These are phyloP conservation scores for Vombatus ursinus DNA, from an alignment of 2,113 vertebrate genomes.

Conservation along the genomic window DNA sequence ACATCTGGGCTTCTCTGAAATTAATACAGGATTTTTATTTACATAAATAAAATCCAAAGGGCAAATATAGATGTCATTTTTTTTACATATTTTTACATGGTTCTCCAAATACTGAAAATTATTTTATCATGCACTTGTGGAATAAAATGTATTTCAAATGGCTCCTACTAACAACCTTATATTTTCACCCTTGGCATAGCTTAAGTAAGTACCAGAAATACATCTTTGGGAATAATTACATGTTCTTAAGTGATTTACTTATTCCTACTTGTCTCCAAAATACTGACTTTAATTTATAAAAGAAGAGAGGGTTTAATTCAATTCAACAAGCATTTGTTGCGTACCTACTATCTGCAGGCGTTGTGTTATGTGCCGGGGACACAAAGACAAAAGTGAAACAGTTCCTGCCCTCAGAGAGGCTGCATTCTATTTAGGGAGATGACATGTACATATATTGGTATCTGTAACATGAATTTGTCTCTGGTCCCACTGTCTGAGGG, in stretches of 20 bases:
- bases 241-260: background rate
- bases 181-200: background rate
- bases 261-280: background rate
- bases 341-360: background rate
- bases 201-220: background rate
- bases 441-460: background rate
- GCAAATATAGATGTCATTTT: background rate
- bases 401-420: background rate
- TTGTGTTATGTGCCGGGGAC: background rate
- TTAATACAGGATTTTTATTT: background rate
- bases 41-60: background rate
- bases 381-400: background rate
- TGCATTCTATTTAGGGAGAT: background rate
- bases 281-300: background rate
- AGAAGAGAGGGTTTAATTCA: background rate
- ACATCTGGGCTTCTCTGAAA: background rate
- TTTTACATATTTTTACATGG: background rate
- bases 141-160: slow-evolving; percentile 27
- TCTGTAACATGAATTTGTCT: background rate
- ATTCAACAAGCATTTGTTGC: background rate
- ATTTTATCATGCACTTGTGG: background rate
- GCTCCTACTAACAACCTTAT: background rate
- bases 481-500: background rate
- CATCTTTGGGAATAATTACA: background rate
- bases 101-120: background rate